Conservation (phyloP, 2,113 vertebrate genomes). For the Empidonax traillii region DNA sequence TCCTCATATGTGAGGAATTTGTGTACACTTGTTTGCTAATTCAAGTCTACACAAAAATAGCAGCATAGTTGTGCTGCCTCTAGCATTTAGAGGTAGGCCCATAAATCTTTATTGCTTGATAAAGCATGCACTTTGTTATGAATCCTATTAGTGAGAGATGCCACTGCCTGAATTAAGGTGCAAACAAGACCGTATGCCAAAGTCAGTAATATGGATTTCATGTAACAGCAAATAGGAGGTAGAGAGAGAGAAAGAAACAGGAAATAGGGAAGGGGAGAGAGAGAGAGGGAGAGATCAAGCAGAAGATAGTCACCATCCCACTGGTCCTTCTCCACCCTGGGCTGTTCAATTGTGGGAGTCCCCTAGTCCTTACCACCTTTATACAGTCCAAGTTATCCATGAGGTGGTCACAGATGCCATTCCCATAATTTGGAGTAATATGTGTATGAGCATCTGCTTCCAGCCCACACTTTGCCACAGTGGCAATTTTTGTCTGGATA, state of each 20-base stretch:
- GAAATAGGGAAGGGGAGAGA: neutral
- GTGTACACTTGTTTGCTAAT: neutral
- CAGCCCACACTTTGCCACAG: neutral
- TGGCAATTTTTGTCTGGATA: neutral
- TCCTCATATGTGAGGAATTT: neutral
- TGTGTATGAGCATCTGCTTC: neutral
- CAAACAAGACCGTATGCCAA: neutral
- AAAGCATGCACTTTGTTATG: neutral
- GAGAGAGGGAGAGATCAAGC: neutral
- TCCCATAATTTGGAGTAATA: neutral
- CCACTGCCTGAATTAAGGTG: neutral
- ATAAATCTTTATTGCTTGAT: neutral
- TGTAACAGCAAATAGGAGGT: neutral
- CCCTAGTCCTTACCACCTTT: neutral
- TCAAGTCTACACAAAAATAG: neutral
- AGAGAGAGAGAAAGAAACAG: neutral
- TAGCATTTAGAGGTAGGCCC: neutral
- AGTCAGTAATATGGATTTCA: neutral
- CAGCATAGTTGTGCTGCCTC: neutral
- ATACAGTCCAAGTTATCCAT: neutral
- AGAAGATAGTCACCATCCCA: neutral
- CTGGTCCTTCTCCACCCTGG: neutral
- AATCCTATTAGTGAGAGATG: neutral
- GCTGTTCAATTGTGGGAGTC: neutral
- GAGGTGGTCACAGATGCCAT: neutral